Conservation (phyloP, 2,888 invertebrate genomes). For the Ceriagrion tenellum region DNA sequence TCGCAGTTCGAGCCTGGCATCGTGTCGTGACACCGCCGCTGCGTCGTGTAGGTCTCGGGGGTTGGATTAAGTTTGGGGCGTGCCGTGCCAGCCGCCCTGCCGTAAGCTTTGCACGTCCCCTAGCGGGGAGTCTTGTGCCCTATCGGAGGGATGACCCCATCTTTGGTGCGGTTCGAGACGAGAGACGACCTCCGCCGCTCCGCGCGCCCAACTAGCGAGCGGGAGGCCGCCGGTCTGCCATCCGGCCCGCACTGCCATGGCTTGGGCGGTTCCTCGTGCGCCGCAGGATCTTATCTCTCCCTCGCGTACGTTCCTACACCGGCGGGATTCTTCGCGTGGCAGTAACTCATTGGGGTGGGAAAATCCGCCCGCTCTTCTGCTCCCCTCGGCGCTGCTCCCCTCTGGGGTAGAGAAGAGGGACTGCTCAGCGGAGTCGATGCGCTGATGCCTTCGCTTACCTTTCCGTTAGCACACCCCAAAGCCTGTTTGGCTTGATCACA, state of each 20-base stretch:
- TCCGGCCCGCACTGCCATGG: background rate
- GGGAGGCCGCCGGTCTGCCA: no score
- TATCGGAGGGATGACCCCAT: no score
- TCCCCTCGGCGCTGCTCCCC: background rate
- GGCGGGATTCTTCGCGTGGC: background rate
- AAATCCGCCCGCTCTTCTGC: background rate
- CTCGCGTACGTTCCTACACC: background rate
- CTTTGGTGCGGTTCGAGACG: no score
- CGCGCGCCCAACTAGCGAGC: background rate
- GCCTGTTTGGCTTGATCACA: no score
- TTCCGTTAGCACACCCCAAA: background rate
- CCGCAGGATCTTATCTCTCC: background rate
- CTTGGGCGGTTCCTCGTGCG: background rate
- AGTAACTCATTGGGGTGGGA: background rate
- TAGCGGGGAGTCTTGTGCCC: no score
- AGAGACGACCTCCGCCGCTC: background rate
- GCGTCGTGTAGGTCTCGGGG: no score
- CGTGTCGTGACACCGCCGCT: no score
- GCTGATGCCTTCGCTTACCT: background rate
- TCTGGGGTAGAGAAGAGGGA: background rate
- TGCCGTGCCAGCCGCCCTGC: no score
- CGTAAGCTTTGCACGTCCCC: no score
- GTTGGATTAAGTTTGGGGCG: no score
- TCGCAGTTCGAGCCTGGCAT: no score
- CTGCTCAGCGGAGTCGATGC: background rate